phyloP scores from a whole-genome alignment of 2,113 vertebrate species.

The Ivindomyrus marchei region DNA sequence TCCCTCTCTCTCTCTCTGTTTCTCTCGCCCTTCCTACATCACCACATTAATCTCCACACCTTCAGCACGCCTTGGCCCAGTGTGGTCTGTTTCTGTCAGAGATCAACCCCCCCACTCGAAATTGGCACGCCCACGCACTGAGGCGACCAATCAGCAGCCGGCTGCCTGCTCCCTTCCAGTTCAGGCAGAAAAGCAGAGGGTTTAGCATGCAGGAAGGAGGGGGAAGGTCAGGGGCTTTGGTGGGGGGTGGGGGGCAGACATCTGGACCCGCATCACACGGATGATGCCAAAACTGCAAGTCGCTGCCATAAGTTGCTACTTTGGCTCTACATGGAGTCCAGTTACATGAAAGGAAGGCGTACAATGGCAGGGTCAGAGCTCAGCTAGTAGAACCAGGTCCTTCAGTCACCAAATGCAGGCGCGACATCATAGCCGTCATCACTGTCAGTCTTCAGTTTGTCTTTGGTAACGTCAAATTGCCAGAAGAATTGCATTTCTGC shows the following conservation, averaged over 20 bases:
- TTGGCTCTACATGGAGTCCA: neutral
- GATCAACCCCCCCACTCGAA: slow-evolving; percentile 17
- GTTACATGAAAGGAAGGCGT: neutral
- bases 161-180: neutral
- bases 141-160: neutral
- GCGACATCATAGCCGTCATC: neutral
- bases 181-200: neutral
- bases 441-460: neutral
- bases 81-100: slow-evolving; percentile 20
- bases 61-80: neutral
- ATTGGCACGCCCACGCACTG: neutral
- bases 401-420: neutral
- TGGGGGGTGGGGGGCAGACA: neutral
- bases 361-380: neutral
- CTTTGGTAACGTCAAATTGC: neutral
- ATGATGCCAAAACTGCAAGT: neutral
- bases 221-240: neutral
- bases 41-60: neutral
- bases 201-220: neutral
- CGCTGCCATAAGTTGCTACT: neutral
- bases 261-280: neutral
- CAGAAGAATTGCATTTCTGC: neutral
- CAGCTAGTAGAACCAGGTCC: neutral
- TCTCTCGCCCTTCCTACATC: slow-evolving; percentile 17
- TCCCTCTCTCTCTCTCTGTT: slow-evolving; percentile 16